Conservation (phyloP, 2,888 invertebrate species). For the Punctoribates punctum region DNA sequence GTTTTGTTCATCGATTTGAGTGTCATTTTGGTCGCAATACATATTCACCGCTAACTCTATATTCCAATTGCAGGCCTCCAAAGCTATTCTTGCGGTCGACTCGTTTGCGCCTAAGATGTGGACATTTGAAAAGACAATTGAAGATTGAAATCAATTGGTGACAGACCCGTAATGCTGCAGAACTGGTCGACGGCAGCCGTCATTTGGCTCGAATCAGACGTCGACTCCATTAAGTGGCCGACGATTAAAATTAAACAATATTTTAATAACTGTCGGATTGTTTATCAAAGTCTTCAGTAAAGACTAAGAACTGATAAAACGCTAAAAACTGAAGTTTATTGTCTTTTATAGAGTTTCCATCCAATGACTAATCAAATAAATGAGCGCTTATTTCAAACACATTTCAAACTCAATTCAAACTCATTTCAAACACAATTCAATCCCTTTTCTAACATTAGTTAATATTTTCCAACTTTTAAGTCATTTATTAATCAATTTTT, state of each 20-base stretch:
- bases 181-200: slow-evolving; percentile 46
- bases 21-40: slow-evolving; percentile 55
- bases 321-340: slow-evolving; percentile 5
- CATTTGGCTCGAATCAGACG: slow-evolving; percentile 36
- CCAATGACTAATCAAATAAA: slow-evolving; percentile 16
- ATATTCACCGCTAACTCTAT: slow-evolving; percentile 57
- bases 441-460: too few species aligned
- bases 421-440: too few species aligned
- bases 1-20: background rate
- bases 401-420: too few species aligned
- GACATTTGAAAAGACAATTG: background rate
- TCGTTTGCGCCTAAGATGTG: slow-evolving; percentile 50
- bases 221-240: slow-evolving; percentile 42
- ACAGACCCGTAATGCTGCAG: slow-evolving; percentile 46
- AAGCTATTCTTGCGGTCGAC: slow-evolving; percentile 52
- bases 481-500: too few species aligned
- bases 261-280: background rate
- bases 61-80: slow-evolving; percentile 57
- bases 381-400: slow-evolving; percentile 19
- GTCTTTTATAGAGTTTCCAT: slow-evolving; percentile 6
- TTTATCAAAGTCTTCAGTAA: background rate
- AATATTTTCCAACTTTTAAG: too few species aligned
- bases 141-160: background rate
- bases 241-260: background rate
- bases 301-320: background rate